Conservation (phyloP, 2,797 vertebrate species). For the Myotis planiceps region DNA sequence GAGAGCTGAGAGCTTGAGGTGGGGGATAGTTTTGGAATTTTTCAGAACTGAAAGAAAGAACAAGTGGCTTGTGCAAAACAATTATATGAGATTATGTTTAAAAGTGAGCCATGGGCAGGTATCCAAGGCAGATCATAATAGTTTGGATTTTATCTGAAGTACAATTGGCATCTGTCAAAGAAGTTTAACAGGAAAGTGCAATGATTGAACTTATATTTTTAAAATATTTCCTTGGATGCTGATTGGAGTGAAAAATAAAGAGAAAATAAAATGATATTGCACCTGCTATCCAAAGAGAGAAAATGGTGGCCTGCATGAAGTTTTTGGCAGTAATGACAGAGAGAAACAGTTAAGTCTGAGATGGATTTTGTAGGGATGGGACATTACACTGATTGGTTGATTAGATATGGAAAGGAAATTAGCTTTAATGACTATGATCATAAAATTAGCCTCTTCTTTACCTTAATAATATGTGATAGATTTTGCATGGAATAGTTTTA, state of each 20-base stretch:
- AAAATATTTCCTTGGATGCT: neutral
- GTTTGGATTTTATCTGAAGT: neutral
- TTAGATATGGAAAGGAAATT: neutral
- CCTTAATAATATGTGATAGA: neutral
- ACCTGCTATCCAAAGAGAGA: neutral
- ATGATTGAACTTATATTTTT: neutral
- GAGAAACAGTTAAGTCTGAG: neutral
- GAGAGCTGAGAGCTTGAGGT: neutral
- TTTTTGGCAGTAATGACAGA: neutral
- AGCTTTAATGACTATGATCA: neutral
- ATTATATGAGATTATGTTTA: neutral
- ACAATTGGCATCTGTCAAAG: neutral
- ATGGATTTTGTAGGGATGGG: neutral
- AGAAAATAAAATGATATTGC: neutral
- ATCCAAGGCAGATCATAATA: neutral
- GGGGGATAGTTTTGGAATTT: neutral
- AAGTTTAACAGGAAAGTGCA: neutral
- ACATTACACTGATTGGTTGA: neutral
- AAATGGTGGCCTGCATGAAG: neutral
- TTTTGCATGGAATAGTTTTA: neutral
- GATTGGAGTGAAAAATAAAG: neutral
- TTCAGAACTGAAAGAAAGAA: neutral
- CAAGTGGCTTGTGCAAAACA: neutral
- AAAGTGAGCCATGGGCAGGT: neutral
- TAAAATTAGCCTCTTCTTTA: neutral